These are phyloP conservation scores for Trochalopteron elliotii DNA, from an alignment of 2,113 vertebrate species.

Conservation along the genomic window DNA sequence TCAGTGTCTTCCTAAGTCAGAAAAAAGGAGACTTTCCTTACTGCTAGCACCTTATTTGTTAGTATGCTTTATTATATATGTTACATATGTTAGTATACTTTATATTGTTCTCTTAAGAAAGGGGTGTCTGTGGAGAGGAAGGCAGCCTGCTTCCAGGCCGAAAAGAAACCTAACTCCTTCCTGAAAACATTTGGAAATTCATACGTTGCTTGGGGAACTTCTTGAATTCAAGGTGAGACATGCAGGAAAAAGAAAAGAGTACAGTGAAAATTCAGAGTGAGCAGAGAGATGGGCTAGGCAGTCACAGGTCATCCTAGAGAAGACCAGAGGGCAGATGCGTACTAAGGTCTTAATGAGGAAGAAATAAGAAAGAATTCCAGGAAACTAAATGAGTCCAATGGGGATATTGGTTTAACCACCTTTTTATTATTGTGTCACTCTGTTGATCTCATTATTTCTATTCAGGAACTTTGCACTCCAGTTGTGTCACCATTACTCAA, in stretches of 20 bases:
- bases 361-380: neutral
- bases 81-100: neutral
- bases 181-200: neutral
- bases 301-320: neutral
- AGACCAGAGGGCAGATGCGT: neutral
- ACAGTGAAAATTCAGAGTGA: neutral
- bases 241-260: neutral
- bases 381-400: neutral
- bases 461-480: neutral
- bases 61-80: neutral
- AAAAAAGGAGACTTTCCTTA: neutral
- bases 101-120: neutral
- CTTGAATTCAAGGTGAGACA: neutral
- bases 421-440: neutral
- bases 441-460: neutral
- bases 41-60: neutral
- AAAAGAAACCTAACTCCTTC: neutral
- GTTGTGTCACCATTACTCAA: neutral
- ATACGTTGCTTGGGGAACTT: neutral
- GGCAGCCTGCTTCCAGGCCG: neutral
- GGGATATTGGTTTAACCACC: neutral
- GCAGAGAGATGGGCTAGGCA: neutral
- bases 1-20: neutral
- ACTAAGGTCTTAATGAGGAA: neutral
- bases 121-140: neutral